Base-by-base conservation (phyloP, 2,797 vertebrate genomes). In the Sebastes hopkinsi region DNA sequence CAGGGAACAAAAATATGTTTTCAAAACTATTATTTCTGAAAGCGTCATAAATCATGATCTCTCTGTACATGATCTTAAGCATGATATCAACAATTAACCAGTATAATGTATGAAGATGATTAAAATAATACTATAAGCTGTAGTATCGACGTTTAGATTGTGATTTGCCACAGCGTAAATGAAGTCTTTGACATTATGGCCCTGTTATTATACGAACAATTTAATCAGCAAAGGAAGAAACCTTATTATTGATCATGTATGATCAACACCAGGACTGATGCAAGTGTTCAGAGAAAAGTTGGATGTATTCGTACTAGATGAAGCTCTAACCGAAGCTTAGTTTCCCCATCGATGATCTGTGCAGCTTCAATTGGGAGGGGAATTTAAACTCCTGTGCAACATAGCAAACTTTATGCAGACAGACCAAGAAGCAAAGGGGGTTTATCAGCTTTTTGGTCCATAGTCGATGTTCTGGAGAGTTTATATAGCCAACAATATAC, bases 21-120 rank as follows among this genome's bases (percentile, higher is more conserved):
- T 79, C 56, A 78, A 54, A 74, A 76, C 72, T 66, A 65, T 66
- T 20, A 64, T 74, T 75, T 72, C 54, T 65, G 75, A 55, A 81
- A 80, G 81, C 69, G 3, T 77, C 74, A 55, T 71, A 77, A 84
- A 79, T 74, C 67, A 6, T 7, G 54, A 87, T 77, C 62, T 77
- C 62, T 88, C 84, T 89, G 85, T 87, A 89, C 89, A 90, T 8
- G 56, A 76, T 58, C 71, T 54, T 3, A 38, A 59, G 59, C 59
- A 32, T 29, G 4, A 55, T 27, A 10, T 77, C 38, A 23, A 27
- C 64, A 66, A 50, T 42, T 10, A 20, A 25, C 8, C 69, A 46
- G 27, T 20, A 1, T 9, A 30, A 68, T 3, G 36, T 9, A 25
- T 60, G 67, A 58, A 66, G 64, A 59, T 12, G 70, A 77, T 82